These are phyloP conservation scores for Heliornis fulica DNA, from an alignment of 2,113 vertebrate species.

Conservation along the genomic window DNA sequence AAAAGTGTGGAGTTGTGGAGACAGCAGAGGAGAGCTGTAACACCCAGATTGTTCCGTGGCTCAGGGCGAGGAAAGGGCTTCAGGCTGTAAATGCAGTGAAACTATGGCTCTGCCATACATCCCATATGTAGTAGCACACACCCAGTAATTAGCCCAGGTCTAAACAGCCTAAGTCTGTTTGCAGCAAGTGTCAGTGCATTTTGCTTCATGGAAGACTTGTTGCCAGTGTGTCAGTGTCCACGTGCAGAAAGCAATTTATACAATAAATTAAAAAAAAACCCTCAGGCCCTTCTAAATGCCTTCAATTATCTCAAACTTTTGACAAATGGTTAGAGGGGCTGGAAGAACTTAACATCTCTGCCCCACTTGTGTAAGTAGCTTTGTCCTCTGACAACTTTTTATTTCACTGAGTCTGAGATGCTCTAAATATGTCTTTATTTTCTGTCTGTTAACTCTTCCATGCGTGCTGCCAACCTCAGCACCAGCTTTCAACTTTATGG, in stretches of 20 bases:
- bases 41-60: neutral
- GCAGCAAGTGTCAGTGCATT: neutral
- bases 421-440: neutral
- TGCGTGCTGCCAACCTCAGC: neutral
- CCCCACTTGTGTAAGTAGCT: neutral
- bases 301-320: neutral
- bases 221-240: neutral
- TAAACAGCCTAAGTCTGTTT: neutral
- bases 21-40: neutral
- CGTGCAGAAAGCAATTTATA: neutral
- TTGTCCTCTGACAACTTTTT: neutral
- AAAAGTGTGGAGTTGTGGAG: neutral
- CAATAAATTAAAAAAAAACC: neutral
- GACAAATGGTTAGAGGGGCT: neutral
- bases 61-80: neutral
- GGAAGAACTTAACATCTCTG: neutral
- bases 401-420: neutral
- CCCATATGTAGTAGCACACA: neutral
- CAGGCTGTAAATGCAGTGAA: neutral
- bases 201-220: neutral
- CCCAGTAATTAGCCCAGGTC: neutral
- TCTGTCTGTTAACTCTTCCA: slow-evolving; percentile 29
- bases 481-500: slow-evolving; percentile 15
- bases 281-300: neutral
- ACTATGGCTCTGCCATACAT: neutral